Conservation (phyloP, 2,888 invertebrate genomes). For the Philaethria dido region DNA sequence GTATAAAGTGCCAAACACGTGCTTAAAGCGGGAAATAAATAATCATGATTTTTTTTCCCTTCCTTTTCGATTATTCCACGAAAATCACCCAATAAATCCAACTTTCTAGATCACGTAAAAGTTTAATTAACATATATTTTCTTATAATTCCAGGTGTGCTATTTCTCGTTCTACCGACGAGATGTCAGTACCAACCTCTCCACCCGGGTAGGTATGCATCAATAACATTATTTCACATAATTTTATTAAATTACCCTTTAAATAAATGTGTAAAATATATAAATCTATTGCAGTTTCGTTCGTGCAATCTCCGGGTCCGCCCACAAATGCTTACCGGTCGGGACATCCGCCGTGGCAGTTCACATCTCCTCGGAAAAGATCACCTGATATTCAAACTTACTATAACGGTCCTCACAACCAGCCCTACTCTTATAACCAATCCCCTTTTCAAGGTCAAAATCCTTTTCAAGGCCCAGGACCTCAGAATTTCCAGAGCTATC, state of each 20-base stretch:
- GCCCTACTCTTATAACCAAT: slow-evolving; percentile 51
- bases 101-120: too few species aligned
- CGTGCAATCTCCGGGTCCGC: slow-evolving; percentile 61
- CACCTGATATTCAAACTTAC: slow-evolving; percentile 58
- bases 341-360: slow-evolving; percentile 73
- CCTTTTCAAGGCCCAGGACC: slow-evolving; percentile 45
- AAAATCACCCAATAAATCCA: too few species aligned
- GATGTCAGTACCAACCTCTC: slow-evolving; percentile 66
- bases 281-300: slow-evolving; percentile 60
- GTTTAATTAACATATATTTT: slow-evolving; percentile 5
- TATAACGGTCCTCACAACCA: slow-evolving; percentile 47
- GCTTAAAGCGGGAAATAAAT: too few species aligned
- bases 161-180: slow-evolving; percentile 53
- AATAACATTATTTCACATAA: slow-evolving; percentile 48
- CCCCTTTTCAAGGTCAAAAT: slow-evolving; percentile 49
- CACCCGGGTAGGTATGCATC: slow-evolving; percentile 83
- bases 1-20: too few species aligned
- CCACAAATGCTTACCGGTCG: slow-evolving; percentile 61
- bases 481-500: slow-evolving; percentile 45
- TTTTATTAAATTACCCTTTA: background rate
- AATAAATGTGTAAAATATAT: background rate
- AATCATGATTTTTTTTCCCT: too few species aligned
- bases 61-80: too few species aligned
- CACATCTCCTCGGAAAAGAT: slow-evolving; percentile 72
- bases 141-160: slow-evolving; percentile 66